A percentile compares a stretch with the other conserved stretches of the same genome.
These are phyloP conservation scores for Smithornis capensis DNA, from an alignment of 2,113 vertebrate genomes.

Conservation along the genomic window DNA sequence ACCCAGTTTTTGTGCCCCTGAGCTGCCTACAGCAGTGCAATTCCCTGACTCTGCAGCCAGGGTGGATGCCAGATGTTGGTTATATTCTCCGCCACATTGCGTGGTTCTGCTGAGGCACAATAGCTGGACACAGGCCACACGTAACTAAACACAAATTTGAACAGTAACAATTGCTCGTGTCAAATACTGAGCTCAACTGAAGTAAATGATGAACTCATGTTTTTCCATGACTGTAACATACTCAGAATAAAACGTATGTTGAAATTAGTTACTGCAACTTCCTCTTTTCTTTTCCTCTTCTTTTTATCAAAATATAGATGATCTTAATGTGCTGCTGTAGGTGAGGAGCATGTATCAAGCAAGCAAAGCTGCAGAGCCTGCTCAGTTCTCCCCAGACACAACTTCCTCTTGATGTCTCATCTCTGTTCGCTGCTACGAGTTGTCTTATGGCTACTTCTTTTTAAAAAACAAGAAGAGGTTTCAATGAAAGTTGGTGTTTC, in stretches of 20 bases:
- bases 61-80: background rate
- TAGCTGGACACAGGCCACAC: background rate
- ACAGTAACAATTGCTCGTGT: background rate
- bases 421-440: background rate
- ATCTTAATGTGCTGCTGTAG: background rate
- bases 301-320: background rate
- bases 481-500: background rate
- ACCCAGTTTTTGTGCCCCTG: background rate
- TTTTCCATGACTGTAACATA: background rate
- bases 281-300: background rate
- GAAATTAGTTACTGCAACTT: background rate
- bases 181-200: background rate
- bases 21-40: background rate
- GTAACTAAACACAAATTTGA: background rate
- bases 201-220: background rate
- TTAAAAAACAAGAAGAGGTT: background rate
- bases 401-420: background rate
- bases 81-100: background rate
- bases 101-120: background rate
- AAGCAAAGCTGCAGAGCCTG: background rate
- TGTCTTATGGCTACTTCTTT: background rate
- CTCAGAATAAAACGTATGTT: background rate
- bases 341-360: background rate
- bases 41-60: fast-evolving
- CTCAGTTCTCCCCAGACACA: background rate